Evolutionary conservation across 1,140 invertebrate species (phyloP).

Genomic region (Hyles euphorbiae): DNA sequence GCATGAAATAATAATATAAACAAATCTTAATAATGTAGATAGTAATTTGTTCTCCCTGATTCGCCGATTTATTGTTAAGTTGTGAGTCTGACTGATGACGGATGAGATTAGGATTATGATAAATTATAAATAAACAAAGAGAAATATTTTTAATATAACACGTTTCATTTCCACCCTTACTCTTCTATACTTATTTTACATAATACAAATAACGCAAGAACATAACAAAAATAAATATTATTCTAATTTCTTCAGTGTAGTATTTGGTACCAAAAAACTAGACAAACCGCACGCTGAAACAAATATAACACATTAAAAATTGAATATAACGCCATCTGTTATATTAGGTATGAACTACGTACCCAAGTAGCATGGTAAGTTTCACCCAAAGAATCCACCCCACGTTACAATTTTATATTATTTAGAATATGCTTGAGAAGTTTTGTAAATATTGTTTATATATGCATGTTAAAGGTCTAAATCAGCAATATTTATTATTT

Average conservation of each 20-base stretch:
- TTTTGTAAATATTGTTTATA: too few relatives aligned
- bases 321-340: slow-evolving; percentile 2
- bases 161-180: slow-evolving; percentile 9
- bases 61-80: slow-evolving; percentile 41
- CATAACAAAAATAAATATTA: slow-evolving; percentile 28
- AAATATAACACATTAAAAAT: slow-evolving; percentile 11
- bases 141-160: slow-evolving; percentile 63
- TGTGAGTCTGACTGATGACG: slow-evolving; percentile 49
- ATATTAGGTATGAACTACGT: not conserved
- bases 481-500: too few relatives aligned
- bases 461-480: too few relatives aligned
- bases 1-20: slow-evolving; percentile 15
- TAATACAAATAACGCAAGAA: not conserved
- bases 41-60: slow-evolving; percentile 44
- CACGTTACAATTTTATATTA: too few relatives aligned
- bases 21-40: slow-evolving; percentile 37
- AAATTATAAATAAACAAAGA: slow-evolving; percentile 70
- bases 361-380: too few relatives aligned
- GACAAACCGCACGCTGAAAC: slow-evolving; percentile 59
- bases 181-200: not conserved
- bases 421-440: too few relatives aligned
- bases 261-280: slow-evolving; percentile 61
- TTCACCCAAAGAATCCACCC: too few relatives aligned
- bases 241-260: slow-evolving; percentile 65
- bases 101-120: slow-evolving; percentile 62